phyloP scores from a whole-genome alignment of 2,888 invertebrate species.

The Candidula unifasciata region DNA sequence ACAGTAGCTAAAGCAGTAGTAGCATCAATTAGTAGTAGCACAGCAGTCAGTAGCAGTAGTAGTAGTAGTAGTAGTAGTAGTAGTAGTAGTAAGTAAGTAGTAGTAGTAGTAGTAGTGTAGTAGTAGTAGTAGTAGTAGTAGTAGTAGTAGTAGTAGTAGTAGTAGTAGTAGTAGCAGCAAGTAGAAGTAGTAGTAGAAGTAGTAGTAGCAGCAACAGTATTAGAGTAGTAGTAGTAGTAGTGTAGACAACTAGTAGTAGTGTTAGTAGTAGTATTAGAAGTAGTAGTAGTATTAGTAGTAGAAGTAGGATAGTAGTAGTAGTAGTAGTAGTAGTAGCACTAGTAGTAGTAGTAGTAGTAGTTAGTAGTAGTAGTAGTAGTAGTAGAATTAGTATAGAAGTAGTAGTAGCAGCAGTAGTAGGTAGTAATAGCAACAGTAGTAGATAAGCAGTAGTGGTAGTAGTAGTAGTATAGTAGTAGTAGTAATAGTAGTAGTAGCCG shows the following conservation, averaged over 20 bases:
- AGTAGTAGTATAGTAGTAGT: background rate
- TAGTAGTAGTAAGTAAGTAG: no score
- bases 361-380: background rate
- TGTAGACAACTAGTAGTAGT: slow-evolving; percentile 10
- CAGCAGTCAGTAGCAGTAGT: slow-evolving; percentile 22
- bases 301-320: slow-evolving; percentile 38
- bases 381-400: background rate
- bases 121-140: slow-evolving; percentile 32
- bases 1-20: no score
- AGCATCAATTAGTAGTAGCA: no score
- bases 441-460: no score
- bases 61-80: slow-evolving; percentile 38
- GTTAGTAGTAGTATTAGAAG: slow-evolving; percentile 12
- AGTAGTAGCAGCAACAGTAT: background rate
- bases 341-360: slow-evolving; percentile 42
- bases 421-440: no score
- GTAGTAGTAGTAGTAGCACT: slow-evolving; percentile 26
- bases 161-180: slow-evolving; percentile 23
- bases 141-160: slow-evolving; percentile 35
- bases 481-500: slow-evolving; percentile 36
- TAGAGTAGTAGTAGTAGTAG: background rate
- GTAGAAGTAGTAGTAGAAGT: background rate
- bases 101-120: no score
- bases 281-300: slow-evolving; percentile 36
- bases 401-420: slow-evolving; percentile 33